Evolutionary conservation across 1,140 invertebrate genomes (phyloP).

Genomic region (Ridgeia piscesae): DNA sequence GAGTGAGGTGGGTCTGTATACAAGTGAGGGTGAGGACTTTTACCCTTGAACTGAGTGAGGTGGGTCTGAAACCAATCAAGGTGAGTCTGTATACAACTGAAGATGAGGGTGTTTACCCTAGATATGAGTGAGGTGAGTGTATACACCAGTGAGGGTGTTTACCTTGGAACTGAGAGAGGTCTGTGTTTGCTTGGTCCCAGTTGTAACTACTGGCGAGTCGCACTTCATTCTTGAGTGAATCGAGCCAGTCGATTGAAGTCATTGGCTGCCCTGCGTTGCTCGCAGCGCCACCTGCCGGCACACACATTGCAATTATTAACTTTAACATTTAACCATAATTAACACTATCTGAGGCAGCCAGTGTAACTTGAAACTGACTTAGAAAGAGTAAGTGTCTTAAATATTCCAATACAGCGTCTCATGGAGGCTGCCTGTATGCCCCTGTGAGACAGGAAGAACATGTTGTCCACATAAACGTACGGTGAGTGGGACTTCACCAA

Average conservation of each 20-base stretch:
- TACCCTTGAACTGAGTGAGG: background rate
- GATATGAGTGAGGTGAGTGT: background rate
- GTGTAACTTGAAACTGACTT: no score
- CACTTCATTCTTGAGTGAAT: conserved; percentile 30
- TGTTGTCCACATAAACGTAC: no score
- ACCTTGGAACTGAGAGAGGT: conserved; percentile 29
- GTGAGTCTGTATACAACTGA: background rate
- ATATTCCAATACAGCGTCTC: no score
- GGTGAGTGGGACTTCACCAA: no score
- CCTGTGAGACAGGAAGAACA: no score
- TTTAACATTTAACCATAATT: background rate
- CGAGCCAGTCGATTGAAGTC: conserved; percentile 22
- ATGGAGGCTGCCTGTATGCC: no score
- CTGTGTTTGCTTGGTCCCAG: conserved; percentile 27
- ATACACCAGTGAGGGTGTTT: background rate
- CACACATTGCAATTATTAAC: background rate
- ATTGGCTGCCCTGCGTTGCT: background rate
- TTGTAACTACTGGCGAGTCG: conserved; percentile 30
- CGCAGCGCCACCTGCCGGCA: background rate
- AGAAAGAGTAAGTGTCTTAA: no score
- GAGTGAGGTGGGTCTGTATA: background rate
- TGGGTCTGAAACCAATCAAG: background rate
- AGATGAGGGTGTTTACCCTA: background rate
- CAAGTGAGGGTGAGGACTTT: background rate
- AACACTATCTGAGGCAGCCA: no score